Evolutionary conservation across 1,140 invertebrate species (phyloP), one percentile per base, ranked within the genome.

Genomic region (Drosophila pandora): DNA sequence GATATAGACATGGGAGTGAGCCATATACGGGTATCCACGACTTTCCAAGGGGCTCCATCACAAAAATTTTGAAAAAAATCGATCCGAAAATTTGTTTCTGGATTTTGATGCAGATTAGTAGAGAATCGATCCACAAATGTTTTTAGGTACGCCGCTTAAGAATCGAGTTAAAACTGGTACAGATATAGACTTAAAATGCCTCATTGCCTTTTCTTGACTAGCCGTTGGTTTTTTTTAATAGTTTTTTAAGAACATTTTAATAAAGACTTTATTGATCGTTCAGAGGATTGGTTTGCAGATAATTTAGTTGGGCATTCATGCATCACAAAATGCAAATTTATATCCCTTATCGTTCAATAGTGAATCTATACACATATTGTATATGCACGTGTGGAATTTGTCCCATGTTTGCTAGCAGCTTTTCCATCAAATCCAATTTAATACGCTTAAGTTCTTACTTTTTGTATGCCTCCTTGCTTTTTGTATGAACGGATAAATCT

Each of bases 381-480:
- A 41, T 49, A 47, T 70, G 39, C 49, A 53, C 54, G 63, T 70
- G 52, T 69, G 55, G 80, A 72, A 76, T 76, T 84, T 83, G 80
- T 84, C 72, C 67, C 81, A 72, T 85, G 76, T 77, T 84, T 85
- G 73, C 67, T 62, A 85, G 77, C 82, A 85, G 82, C 82, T 85
- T 87, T 87, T 63, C 62, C 55, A 80, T 76, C 78, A 87, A 85
- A 85, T 85, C 82, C 83, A 87, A 87, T 88, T 85, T 85, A 85
- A 85, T 85, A 87, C 82, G 82, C 82, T 85, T 85, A 85, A 82
- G 82, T 85, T 85, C 83, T 87, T 85, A 87, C 69, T 82, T 85
- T 85, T 87, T 77, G 63, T 67, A 60, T 58, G 71, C 45, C 47
- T 54, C 70, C 62, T 69, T 81, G 69, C 45, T 52, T 67, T 48